Evolutionary conservation across 2,888 invertebrate species (phyloP).

Genomic region (Mantis religiosa): DNA sequence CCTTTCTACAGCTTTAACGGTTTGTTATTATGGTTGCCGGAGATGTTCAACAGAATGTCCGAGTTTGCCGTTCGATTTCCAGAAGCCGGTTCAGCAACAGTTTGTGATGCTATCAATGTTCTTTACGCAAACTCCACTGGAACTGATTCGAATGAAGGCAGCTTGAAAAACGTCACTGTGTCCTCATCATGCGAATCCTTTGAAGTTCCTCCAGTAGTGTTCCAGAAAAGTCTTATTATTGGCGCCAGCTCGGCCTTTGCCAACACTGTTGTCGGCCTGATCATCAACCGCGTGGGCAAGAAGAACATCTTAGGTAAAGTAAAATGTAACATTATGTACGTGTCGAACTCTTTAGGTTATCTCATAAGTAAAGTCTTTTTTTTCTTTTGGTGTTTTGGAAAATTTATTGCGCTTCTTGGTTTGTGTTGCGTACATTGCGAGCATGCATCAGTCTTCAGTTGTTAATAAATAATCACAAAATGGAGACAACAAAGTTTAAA

Average conservation of each 20-base stretch:
- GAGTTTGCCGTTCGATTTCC: conserved; percentile 38
- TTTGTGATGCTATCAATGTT: conserved; percentile 36
- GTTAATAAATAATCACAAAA: too few relatives aligned
- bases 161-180: neutral
- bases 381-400: too few relatives aligned
- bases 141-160: neutral
- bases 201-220: conserved; percentile 23
- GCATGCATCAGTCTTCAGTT: too few relatives aligned
- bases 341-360: too few relatives aligned
- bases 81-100: conserved; percentile 35
- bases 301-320: conserved; percentile 26
- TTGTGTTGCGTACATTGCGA: too few relatives aligned
- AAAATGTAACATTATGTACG: too few relatives aligned
- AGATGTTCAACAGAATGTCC: conserved; percentile 40
- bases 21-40: conserved; percentile 43
- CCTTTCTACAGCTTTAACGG: conserved; percentile 31
- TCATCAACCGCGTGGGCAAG: conserved; percentile 27
- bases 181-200: neutral
- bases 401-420: too few relatives aligned
- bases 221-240: conserved; percentile 28
- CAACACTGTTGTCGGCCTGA: conserved; percentile 23
- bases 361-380: too few relatives aligned
- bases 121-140: neutral
- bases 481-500: too few relatives aligned
- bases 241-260: conserved; percentile 26